Base-by-base conservation (phyloP, 2,113 vertebrate species). In the Raphicerus campestris region DNA sequence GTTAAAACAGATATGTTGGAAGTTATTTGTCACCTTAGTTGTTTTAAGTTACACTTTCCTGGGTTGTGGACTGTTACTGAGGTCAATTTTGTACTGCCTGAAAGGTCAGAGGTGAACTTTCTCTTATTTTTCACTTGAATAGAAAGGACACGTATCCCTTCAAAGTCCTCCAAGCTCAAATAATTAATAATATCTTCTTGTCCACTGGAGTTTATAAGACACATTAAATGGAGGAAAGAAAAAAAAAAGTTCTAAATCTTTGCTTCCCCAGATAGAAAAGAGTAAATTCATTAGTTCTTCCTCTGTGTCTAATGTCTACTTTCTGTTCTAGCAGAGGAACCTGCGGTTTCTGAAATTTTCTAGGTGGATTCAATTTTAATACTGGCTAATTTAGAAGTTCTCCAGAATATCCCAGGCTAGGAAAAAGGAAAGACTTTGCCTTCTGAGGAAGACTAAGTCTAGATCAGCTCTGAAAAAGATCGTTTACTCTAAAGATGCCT, bases 31-130 rank as follows among this genome's bases (percentile, higher is more conserved):
- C 49, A 80, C 7, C 45, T 95, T 61, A 47, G n/a, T 61, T 7
- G 42, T 93, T 98, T 97, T 58, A 9, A 91, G 19, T 60, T 81
- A 80, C 97, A 77, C 13, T 80, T 95, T 28, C 8, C 35, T 80
- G 22, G 26, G 24, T 91, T 89, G 61, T 93, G 28, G 3, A 13
- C 90, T 85, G n/a, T 91, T 97, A 56, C 5, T 20, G 6, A 97
- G 75, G 13, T 70, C 26, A 26, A 47, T 91, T 26, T 28, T 89
- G 9, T 87, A 86, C n/a, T 96, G 14, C 63, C 70, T 92, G 92
- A 10, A 87, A 92, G 20, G 30, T 78, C 58, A 83, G 17, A 70
- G 17, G 6, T 82, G 7, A 82, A 84, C 0, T 70, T 84, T 94
- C 60, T 80, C 10, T 15, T 85, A 49, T 81, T 80, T 32, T 32